Base-by-base conservation (phyloP, 2,888 invertebrate species). In the Dryadula phaetusa region DNA sequence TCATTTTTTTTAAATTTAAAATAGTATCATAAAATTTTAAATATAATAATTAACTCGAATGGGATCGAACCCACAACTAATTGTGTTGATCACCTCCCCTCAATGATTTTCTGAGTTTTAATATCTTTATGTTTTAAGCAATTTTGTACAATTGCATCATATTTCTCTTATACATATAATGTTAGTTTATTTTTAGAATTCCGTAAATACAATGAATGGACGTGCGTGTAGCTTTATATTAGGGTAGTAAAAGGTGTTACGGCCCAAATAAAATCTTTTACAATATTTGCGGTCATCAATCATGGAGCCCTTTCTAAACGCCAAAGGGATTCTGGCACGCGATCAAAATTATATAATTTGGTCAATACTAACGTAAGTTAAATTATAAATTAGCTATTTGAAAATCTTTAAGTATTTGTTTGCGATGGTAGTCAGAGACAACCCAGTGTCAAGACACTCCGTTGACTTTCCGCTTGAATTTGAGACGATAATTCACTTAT, bases 261-360 rank as follows among this genome's bases (percentile, higher is more conserved):
- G 62, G 60, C 46, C 18, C 16, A 46, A 56, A 56, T 62, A 56
- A 65, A 54, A 61, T 54, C 53, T 62, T 58, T 66, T 69, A 66
- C 58, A 63, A 69, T 69, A 63, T 60, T 58, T 62, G 14, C 28
- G 63, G 53, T 58, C 62, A 69, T 69, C 66, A 69, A 69, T 66
- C 63, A 69, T 52, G 18, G 53, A 47, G 66, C 63, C 66, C 60
- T 66, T 61, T 69, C 49, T 46, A 44, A 49, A 52, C 28, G 52
- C 56, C 62, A 32, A 60, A 69, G 66, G 60, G 60, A 52, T 46
- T 20, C 44, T 5, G 12, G 54, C 66, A 69, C 66, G 69, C 69
- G 25, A 69, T 14, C 63, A 8, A 62, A 60, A 60, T 60, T 60
- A 32, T 18, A 18, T 42, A 44, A 60, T 60, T 44, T 28, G 28